Percentiles rank a stretch among this genome's conserved stretches.
phyloP scores from a whole-genome alignment of 2,888 invertebrate species.

The Odontomyia ornata region DNA sequence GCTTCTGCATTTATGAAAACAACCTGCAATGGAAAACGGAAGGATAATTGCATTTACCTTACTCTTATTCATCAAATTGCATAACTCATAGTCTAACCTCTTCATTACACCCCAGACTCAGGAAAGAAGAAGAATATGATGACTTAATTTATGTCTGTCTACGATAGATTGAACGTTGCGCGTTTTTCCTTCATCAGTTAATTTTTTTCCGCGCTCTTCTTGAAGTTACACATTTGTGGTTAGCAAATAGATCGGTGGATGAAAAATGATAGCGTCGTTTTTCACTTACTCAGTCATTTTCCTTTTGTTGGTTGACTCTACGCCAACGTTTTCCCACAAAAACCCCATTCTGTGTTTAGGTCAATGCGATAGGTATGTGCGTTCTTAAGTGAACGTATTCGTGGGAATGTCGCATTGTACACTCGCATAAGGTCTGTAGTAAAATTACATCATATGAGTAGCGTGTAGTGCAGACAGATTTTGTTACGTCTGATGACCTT shows the following conservation, averaged over 20 bases:
- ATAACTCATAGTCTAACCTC: no score
- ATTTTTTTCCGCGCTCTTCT: background rate
- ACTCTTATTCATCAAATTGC: no score
- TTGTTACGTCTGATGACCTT: background rate
- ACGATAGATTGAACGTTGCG: background rate
- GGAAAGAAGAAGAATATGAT: no score
- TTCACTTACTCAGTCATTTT: background rate
- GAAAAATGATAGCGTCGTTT: background rate
- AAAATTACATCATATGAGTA: background rate
- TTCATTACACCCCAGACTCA: no score
- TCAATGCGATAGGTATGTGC: slow-evolving; percentile 10
- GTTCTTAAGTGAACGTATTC: slow-evolving; percentile 18
- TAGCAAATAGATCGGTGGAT: slow-evolving; percentile 5
- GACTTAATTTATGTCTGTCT: no score
- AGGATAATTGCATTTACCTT: no score
- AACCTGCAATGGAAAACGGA: no score
- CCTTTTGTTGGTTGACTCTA: background rate
- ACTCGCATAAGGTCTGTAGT: background rate
- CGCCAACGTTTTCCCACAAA: slow-evolving; percentile 13
- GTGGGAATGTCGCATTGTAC: slow-evolving; percentile 22
- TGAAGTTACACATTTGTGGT: slow-evolving; percentile 22
- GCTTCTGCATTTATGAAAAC: no score
- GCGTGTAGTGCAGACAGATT: background rate
- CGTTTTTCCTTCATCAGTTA: background rate
- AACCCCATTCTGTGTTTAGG: slow-evolving; percentile 21